A percentile compares a stretch with the other conserved stretches of the same genome.
These are phyloP conservation scores for Papilio polytes DNA, from an alignment of 1,140 invertebrate species.

Conservation along the genomic window DNA sequence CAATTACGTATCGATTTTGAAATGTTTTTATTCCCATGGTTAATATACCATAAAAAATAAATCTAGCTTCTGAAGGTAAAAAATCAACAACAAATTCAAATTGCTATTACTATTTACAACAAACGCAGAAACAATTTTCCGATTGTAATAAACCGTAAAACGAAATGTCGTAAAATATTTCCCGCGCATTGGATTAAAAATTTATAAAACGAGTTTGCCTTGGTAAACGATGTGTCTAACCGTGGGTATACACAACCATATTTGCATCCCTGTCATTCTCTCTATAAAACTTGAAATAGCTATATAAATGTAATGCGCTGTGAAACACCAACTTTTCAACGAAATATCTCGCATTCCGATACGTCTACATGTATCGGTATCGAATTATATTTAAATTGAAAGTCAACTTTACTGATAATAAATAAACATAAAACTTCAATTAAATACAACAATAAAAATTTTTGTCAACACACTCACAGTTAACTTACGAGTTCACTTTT, in stretches of 20 bases:
- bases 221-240: background rate
- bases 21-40: too few species aligned
- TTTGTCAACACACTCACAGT: background rate
- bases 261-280: background rate
- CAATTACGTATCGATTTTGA: background rate
- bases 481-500: background rate
- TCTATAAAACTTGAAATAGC: background rate
- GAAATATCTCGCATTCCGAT: background rate
- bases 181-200: background rate
- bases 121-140: background rate
- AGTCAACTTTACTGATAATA: background rate
- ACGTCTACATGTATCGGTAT: background rate
- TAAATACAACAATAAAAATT: background rate
- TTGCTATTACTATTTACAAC: background rate
- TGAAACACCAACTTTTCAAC: background rate
- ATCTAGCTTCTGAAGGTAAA: background rate
- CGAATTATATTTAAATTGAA: background rate
- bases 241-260: background rate
- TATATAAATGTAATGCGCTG: background rate
- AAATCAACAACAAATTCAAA: background rate
- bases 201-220: background rate
- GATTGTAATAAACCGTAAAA: conserved; percentile 8
- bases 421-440: too few species aligned
- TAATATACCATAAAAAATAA: too few species aligned
- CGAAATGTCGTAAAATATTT: conserved; percentile 2